A percentile compares a stretch with the other conserved stretches of the same genome.
phyloP scores from a whole-genome alignment of 2,113 vertebrate species.

The Bostrychus sinensis region DNA sequence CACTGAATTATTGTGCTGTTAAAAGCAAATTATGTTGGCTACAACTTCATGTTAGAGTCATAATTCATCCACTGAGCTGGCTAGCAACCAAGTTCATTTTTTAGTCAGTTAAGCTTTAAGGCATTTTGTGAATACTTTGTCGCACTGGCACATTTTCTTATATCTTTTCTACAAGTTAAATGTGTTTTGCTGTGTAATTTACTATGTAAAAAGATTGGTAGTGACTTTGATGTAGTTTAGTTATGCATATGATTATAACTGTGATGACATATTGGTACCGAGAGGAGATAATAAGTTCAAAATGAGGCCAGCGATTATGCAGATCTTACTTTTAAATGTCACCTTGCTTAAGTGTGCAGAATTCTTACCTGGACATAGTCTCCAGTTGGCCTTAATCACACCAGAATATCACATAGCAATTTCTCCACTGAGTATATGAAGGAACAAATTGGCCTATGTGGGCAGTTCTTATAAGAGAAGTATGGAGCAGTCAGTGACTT shows the following conservation, averaged over 20 bases:
- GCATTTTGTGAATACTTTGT: not conserved
- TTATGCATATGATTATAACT: too few relatives aligned
- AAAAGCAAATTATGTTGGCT: not conserved
- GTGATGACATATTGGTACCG: conserved; percentile 3
- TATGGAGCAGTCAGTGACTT: not conserved
- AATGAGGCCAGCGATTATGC: not conserved
- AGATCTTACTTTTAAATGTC: conserved; percentile 21
- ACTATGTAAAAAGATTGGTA: not conserved
- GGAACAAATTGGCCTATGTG: not conserved
- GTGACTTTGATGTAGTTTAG: conserved; percentile 1
- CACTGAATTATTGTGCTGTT: conserved; percentile 2
- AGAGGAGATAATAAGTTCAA: not conserved
- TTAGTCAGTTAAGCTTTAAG: not conserved
- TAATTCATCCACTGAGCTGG: conserved; percentile 8
- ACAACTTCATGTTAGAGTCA: not conserved
- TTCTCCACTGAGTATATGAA: not conserved
- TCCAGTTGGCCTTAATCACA: conserved; percentile 14
- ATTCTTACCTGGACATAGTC: not conserved
- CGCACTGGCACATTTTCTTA: not conserved
- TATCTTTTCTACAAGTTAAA: not conserved
- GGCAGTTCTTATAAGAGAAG: conserved; percentile 5
- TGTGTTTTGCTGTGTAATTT: not conserved
- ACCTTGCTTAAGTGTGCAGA: conserved; percentile 4
- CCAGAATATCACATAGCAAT: not conserved
- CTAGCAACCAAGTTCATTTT: not conserved